Evolutionary conservation across 2,797 vertebrate genomes (phyloP).

Genomic region (Hapalemur alaotrensis): DNA sequence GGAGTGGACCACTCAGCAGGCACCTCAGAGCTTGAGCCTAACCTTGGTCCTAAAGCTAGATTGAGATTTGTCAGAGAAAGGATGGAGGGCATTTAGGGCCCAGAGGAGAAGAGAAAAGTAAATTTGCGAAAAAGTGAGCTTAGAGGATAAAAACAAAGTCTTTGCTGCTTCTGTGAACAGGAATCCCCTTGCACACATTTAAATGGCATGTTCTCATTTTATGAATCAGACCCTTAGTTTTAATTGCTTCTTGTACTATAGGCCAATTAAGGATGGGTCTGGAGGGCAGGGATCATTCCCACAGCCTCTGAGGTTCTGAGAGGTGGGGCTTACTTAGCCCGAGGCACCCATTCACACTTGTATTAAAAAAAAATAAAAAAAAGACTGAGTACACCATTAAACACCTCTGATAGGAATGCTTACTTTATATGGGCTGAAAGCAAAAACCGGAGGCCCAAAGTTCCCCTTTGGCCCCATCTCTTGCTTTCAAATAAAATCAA

Average conservation of each 20-base stretch:
- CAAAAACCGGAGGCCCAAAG: conserved; percentile 76
- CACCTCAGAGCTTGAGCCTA: background rate
- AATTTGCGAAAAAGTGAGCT: conserved; percentile 51
- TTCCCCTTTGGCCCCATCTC: conserved; percentile 79
- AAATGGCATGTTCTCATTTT: conserved; percentile 74
- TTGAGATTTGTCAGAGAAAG: background rate
- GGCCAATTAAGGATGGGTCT: conserved; percentile 82
- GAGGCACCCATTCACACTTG: conserved; percentile 76
- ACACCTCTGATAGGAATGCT: conserved; percentile 70
- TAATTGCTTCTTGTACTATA: conserved; percentile 81
- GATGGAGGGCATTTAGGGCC: conserved; percentile 30
- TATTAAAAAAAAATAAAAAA: conserved; percentile 55
- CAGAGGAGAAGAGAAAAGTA: conserved; percentile 42
- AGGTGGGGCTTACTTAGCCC: conserved; percentile 76
- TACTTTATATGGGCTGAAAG: conserved; percentile 74
- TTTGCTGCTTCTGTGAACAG: conserved; percentile 23
- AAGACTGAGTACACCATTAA: conserved; percentile 69
- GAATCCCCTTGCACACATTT: conserved; percentile 49
- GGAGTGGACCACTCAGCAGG: background rate
- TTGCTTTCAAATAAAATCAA: conserved; percentile 83
- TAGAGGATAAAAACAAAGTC: conserved; percentile 52
- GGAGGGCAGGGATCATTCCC: conserved; percentile 79
- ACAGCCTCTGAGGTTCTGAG: conserved; percentile 73
- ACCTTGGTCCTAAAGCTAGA: background rate
- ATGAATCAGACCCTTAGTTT: conserved; percentile 80